These are phyloP conservation scores for Epizoanthus ramosus DNA, from an alignment of 92 coral and sea anemone species.

Conservation along the genomic window DNA sequence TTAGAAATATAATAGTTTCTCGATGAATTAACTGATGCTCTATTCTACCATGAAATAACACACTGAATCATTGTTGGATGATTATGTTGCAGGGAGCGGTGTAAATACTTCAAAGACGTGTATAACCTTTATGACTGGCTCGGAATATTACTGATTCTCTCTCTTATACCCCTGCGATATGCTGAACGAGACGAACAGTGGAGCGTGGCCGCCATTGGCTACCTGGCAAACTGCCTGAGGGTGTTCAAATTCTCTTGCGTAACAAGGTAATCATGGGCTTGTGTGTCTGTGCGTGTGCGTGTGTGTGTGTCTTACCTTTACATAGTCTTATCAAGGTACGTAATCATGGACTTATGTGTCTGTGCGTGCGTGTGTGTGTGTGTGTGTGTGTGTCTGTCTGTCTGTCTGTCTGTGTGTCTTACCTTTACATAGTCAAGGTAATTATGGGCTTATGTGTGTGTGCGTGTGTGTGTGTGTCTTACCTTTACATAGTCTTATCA, in stretches of 20 bases:
- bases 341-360: no score
- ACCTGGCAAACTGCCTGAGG: constrained; percentile 77
- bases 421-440: no score
- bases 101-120: constrained; percentile 67
- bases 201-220: constrained; percentile 76
- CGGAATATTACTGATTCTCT: constrained; percentile 67
- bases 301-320: no score
- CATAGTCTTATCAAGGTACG: no score
- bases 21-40: background rate
- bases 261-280: constrained; percentile 55
- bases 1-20: background rate
- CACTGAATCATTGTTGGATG: background rate
- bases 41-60: background rate
- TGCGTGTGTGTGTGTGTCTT: no score
- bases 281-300: background rate
- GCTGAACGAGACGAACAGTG: constrained; percentile 72
- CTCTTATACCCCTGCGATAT: constrained; percentile 70
- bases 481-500: no score
- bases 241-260: constrained; percentile 82
- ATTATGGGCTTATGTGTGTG: no score
- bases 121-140: constrained; percentile 84
- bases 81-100: constrained; percentile 63
- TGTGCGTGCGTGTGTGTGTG: no score
- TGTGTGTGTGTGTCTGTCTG: no score
- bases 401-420: no score